A percentile compares a stretch with the other conserved stretches of the same genome.
Evolutionary conservation across 2,888 invertebrate species (phyloP).

Genomic region (Drosophila nr. medialis): DNA sequence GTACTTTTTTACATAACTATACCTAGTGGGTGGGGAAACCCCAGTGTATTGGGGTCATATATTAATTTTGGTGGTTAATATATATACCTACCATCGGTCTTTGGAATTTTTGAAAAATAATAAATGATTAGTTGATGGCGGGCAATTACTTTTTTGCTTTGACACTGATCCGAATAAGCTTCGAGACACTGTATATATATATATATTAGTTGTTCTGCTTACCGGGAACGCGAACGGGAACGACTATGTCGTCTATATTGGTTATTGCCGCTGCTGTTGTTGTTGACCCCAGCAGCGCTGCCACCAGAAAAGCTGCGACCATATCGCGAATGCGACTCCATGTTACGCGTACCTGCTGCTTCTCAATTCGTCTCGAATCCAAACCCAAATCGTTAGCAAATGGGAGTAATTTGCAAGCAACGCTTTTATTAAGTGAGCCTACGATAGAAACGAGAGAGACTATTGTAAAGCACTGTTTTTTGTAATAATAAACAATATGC

Average conservation of each 20-base stretch:
- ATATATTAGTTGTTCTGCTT: constrained; percentile 11
- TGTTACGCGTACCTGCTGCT: constrained; percentile 65
- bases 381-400: constrained; percentile 15
- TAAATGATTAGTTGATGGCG: no score
- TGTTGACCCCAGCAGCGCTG: constrained; percentile 46
- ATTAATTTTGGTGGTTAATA: no score
- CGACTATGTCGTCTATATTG: constrained; percentile 82
- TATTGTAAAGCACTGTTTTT: neutral
- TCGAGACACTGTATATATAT: no score
- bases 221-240: constrained; percentile 83
- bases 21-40: no score
- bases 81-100: no score
- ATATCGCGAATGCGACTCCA: constrained; percentile 78
- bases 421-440: constrained; percentile 42
- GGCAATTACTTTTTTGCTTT: no score
- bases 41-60: no score
- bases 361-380: constrained; percentile 33
- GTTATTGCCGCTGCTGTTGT: constrained; percentile 60
- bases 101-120: no score
- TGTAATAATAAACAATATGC: constrained; percentile 13
- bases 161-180: no score
- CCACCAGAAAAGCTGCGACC: constrained; percentile 66
- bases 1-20: no score
- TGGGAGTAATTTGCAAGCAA: constrained; percentile 20
- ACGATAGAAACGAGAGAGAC: neutral